phyloP scores from a whole-genome alignment of 2,113 vertebrate genomes.

The Bos indicus region DNA sequence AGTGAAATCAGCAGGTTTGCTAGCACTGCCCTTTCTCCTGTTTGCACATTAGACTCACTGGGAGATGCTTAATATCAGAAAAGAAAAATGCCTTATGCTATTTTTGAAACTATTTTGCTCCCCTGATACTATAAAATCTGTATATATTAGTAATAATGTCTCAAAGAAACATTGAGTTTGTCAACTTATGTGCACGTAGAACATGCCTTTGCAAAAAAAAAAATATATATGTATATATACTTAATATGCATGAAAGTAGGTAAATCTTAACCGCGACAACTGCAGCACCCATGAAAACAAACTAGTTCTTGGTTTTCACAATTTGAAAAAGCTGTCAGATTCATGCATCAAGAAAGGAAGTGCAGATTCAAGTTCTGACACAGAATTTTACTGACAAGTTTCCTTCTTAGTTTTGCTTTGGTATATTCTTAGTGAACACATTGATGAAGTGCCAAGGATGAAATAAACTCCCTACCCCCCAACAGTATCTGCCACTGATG shows the following conservation, averaged over 20 bases:
- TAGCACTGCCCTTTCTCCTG: rapidly evolving
- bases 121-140: not conserved
- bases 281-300: not conserved
- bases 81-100: not conserved
- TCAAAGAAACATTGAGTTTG: not conserved
- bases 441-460: not conserved
- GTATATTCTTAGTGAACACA: not conserved
- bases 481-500: not conserved
- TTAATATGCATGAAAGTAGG: not conserved
- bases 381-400: not conserved
- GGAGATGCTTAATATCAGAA: not conserved
- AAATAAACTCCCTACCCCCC: not conserved
- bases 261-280: not conserved
- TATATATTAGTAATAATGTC: not conserved
- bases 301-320: not conserved
- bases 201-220: not conserved
- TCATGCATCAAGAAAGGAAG: not conserved
- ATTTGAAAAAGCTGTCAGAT: not conserved
- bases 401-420: not conserved
- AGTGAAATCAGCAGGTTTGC: not conserved
- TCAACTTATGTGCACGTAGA: not conserved
- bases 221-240: not conserved
- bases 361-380: not conserved
- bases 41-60: not conserved
- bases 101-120: not conserved